Conservation (phyloP, 2,888 invertebrate species). For the Phengaris arion region DNA sequence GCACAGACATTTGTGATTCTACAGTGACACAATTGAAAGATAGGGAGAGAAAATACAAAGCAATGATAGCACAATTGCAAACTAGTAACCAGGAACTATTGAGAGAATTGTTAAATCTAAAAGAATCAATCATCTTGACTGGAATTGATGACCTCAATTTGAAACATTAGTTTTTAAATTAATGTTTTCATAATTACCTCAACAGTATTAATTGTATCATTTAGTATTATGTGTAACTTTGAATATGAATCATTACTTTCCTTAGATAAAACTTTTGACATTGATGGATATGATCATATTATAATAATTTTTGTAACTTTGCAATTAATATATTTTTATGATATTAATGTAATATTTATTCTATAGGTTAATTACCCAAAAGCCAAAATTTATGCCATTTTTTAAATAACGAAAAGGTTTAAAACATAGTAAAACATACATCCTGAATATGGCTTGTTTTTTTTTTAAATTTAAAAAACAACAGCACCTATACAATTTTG, state of each 20-base stretch:
- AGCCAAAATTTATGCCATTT: too few relatives aligned
- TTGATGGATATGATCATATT: not conserved
- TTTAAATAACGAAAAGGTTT: too few relatives aligned
- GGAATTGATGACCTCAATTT: constrained; percentile 42
- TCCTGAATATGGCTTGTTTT: too few relatives aligned
- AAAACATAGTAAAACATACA: too few relatives aligned
- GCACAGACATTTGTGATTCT: constrained; percentile 56
- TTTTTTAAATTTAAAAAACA: too few relatives aligned
- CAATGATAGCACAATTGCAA: constrained; percentile 58
- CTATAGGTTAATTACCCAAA: too few relatives aligned
- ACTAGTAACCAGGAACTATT: constrained; percentile 56
- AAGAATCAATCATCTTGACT: constrained; percentile 56
- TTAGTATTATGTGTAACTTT: constrained; percentile 26
- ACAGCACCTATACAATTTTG: too few relatives aligned
- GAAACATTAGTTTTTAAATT: constrained; percentile 27
- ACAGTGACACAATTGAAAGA: constrained; percentile 54
- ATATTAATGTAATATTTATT: too few relatives aligned
- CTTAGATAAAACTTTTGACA: not conserved
- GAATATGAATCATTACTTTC: not conserved
- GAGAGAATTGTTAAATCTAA: constrained; percentile 53
- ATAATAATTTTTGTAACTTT: not conserved
- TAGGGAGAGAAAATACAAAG: constrained; percentile 53
- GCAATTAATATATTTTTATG: not conserved
- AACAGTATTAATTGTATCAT: constrained; percentile 27
- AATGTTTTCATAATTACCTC: not conserved